Conservation (phyloP, 2,888 invertebrate genomes). For the Gasteruption jaculator region DNA sequence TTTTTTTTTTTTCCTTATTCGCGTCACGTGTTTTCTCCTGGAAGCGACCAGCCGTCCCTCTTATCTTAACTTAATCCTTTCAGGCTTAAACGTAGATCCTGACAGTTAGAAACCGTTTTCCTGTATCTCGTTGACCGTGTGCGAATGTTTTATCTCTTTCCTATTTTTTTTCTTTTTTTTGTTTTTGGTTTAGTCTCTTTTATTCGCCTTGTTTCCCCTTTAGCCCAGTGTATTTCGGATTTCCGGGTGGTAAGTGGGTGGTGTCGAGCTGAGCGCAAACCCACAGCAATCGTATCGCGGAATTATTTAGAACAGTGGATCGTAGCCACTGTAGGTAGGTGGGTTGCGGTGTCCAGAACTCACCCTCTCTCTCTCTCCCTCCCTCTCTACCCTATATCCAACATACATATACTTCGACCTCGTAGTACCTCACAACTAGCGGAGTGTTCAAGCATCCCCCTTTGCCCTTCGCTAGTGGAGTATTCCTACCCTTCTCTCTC, state of each 20-base stretch:
- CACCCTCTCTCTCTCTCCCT: conserved; percentile 22
- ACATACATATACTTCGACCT: conserved; percentile 34
- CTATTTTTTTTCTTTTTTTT: neutral
- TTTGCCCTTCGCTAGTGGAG: conserved; percentile 42
- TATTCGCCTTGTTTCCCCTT: neutral
- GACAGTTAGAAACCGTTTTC: conserved; percentile 25
- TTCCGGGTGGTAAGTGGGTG: conserved; percentile 29
- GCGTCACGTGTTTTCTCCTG: too few relatives aligned
- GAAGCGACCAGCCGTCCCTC: conserved; percentile 2
- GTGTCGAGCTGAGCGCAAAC: conserved; percentile 39
- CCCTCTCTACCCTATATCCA: conserved; percentile 37
- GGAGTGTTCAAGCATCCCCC: conserved; percentile 32
- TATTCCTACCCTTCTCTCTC: conserved; percentile 41
- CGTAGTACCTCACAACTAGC: conserved; percentile 24
- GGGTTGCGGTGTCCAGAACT: conserved; percentile 47
- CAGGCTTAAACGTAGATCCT: conserved; percentile 19
- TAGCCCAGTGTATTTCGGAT: conserved; percentile 27
- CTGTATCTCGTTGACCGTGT: neutral
- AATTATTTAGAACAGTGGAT: conserved; percentile 51
- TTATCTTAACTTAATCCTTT: conserved; percentile 19
- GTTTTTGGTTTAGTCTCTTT: neutral
- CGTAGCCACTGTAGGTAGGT: conserved; percentile 46
- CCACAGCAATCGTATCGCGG: conserved; percentile 48
- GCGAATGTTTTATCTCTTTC: neutral
- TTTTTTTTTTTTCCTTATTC: too few relatives aligned